A percentile compares a stretch with the other conserved stretches of the same genome.
These are phyloP conservation scores for Verasper variegatus DNA, from an alignment of 2,113 vertebrate species.

Conservation along the genomic window DNA sequence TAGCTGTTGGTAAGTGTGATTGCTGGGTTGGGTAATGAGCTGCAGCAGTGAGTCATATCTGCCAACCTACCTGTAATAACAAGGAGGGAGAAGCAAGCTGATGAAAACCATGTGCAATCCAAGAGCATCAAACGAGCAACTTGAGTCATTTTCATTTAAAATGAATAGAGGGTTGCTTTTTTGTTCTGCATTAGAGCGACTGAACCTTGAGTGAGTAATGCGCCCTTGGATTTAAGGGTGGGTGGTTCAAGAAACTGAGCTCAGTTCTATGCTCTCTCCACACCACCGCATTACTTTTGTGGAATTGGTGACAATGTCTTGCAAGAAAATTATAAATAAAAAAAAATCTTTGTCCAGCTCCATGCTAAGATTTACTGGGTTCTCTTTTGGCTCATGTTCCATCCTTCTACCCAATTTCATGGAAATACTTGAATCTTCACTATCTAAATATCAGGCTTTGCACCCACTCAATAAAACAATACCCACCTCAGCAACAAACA, in stretches of 20 bases:
- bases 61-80: background rate
- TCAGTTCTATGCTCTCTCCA: background rate
- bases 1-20: background rate
- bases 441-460: too few species aligned
- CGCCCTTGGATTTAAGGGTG: background rate
- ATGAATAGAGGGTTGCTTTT: background rate
- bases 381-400: too few species aligned
- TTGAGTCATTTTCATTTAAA: background rate
- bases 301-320: too few species aligned
- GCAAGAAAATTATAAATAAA: too few species aligned
- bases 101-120: slow-evolving; percentile 21
- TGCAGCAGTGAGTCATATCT: background rate
- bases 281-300: too few species aligned
- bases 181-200: background rate
- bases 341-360: too few species aligned
- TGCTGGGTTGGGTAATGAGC: background rate
- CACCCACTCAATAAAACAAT: background rate
- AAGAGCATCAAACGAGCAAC: background rate
- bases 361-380: too few species aligned
- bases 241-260: background rate
- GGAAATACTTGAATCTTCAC: too few species aligned
- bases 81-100: slow-evolving; percentile 2
- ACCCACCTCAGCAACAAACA: slow-evolving; percentile 21
- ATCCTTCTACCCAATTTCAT: too few species aligned
- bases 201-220: background rate